Conservation (phyloP, 2,113 vertebrate species). For the Mesoclemmys tuberculata region DNA sequence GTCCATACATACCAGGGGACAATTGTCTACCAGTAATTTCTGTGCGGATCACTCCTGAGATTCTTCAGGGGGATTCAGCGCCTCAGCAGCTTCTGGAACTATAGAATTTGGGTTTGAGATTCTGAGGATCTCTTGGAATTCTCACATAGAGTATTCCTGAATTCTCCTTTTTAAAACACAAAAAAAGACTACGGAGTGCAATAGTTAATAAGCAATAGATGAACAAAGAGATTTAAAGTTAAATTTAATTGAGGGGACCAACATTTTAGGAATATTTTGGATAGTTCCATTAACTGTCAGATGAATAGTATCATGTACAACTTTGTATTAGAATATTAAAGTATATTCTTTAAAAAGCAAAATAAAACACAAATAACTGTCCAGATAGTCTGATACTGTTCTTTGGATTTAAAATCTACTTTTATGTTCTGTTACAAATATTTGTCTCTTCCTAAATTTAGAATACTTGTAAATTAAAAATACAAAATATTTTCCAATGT, state of each 20-base stretch:
- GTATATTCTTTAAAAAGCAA: background rate
- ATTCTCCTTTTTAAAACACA: background rate
- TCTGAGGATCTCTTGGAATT: background rate
- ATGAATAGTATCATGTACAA: conserved; percentile 6
- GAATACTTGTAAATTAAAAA: background rate
- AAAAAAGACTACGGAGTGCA: background rate
- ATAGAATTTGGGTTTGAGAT: background rate
- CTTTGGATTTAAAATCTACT: background rate
- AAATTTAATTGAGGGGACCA: background rate
- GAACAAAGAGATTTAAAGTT: background rate
- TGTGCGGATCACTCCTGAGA: background rate
- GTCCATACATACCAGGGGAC: background rate
- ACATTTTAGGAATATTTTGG: conserved; percentile 19
- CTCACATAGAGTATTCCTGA: background rate
- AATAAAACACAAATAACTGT: background rate
- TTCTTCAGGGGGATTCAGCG: background rate
- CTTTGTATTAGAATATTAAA: background rate
- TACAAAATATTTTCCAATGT: background rate
- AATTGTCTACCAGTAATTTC: background rate
- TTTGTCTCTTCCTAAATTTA: background rate
- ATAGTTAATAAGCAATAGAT: background rate
- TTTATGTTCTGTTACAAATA: background rate
- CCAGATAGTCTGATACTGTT: background rate
- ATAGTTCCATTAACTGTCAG: conserved; percentile 12
- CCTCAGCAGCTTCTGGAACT: background rate